Evolutionary conservation across 2,113 vertebrate genomes (phyloP).

Genomic region (Archilochus colubris): DNA sequence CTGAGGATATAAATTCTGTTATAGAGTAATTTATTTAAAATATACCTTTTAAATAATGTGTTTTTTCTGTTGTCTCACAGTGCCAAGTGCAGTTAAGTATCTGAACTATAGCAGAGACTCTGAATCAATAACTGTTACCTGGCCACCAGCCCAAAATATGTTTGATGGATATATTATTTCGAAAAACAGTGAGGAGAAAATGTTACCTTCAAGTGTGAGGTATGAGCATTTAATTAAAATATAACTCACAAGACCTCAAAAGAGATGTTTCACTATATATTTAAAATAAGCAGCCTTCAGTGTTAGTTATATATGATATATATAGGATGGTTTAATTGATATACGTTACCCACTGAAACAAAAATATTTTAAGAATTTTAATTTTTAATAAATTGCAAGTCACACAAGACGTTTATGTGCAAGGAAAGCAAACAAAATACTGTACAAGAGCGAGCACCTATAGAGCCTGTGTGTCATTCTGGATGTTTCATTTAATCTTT

Average conservation of each 20-base stretch:
- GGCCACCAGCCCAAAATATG: slow-evolving; percentile 64
- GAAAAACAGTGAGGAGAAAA: slow-evolving; percentile 76
- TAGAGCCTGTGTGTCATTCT: not conserved
- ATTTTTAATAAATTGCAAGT: not conserved
- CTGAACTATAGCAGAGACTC: slow-evolving; percentile 78
- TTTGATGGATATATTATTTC: slow-evolving; percentile 78
- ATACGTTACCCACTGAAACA: not conserved
- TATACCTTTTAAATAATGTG: not conserved
- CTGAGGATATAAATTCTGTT: not conserved
- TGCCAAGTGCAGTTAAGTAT: slow-evolving; percentile 74
- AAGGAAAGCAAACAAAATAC: not conserved
- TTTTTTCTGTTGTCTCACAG: slow-evolving; percentile 58
- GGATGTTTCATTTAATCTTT: not conserved
- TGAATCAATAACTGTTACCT: slow-evolving; percentile 76
- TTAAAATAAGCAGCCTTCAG: not conserved
- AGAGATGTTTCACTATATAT: not conserved
- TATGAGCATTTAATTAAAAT: slow-evolving; percentile 39
- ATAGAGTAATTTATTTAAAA: not conserved
- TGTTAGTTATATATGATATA: not conserved
- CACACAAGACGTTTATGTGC: not conserved
- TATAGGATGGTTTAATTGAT: not conserved
- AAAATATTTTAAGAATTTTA: not conserved
- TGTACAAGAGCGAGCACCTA: not conserved
- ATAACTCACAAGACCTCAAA: not conserved
- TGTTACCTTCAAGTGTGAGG: slow-evolving; percentile 70